Evolutionary conservation across 2,113 vertebrate genomes (phyloP).

Genomic region (Pseudorhombus dupliciocellatus): DNA sequence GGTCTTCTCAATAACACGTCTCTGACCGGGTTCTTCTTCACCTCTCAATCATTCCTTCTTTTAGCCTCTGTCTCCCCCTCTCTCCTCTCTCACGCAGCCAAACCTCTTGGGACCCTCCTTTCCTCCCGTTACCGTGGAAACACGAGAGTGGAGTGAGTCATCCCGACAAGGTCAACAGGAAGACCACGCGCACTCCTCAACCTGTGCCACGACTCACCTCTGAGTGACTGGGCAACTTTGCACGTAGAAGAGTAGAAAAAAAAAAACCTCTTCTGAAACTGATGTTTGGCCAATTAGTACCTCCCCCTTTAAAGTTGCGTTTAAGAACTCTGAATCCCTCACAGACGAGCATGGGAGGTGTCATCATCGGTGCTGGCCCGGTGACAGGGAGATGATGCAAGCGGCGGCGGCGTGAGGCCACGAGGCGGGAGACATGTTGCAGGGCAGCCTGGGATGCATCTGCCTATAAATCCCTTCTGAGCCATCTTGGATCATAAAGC

Average conservation of each 20-base stretch:
- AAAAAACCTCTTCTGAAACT: too few species aligned
- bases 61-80: neutral
- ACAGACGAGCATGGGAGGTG: neutral
- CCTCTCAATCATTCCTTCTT: neutral
- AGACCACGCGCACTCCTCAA: constrained; percentile 23
- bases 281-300: too few species aligned
- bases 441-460: too few species aligned
- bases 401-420: too few species aligned
- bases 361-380: neutral
- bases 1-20: neutral
- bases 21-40: neutral
- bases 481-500: too few species aligned
- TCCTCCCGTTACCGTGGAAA: constrained; percentile 67
- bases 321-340: neutral
- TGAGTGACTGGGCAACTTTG: too few species aligned
- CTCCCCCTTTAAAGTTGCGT: neutral
- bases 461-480: too few species aligned
- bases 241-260: too few species aligned
- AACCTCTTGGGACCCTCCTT: constrained; percentile 21
- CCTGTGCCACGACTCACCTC: neutral
- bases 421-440: too few species aligned
- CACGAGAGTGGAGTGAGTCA: constrained; percentile 50
- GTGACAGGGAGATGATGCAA: constrained; percentile 20
- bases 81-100: neutral
- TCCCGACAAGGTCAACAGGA: constrained; percentile 49